Evolutionary conservation across 2,797 vertebrate genomes (phyloP).

Genomic region (Hemibagrus guttatus): DNA sequence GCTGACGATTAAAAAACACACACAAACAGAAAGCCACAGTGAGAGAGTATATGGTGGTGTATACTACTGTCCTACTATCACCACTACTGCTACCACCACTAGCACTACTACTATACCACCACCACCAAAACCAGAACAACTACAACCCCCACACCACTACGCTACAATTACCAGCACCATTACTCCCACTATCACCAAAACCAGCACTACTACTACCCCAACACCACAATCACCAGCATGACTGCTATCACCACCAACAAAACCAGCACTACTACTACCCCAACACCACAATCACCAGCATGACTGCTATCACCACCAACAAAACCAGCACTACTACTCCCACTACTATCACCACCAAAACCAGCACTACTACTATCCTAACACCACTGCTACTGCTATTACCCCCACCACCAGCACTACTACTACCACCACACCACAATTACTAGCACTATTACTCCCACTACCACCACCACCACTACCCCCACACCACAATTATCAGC

Average conservation of each 20-base stretch:
- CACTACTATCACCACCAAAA: not conserved
- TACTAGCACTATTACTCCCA: not conserved
- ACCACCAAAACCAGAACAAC: not conserved
- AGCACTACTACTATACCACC: not conserved
- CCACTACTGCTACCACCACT: too few species aligned
- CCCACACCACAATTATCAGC: too few species aligned
- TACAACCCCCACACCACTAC: not conserved
- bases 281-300: not conserved
- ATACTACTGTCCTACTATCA: not conserved
- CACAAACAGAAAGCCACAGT: not conserved
- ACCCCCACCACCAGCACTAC: not conserved
- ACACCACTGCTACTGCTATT: not conserved
- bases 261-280: not conserved
- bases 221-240: not conserved
- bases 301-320: not conserved
- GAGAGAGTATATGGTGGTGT: not conserved
- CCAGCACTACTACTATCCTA: too few species aligned
- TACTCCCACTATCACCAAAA: not conserved
- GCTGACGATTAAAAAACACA: constrained; percentile 3
- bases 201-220: too few species aligned
- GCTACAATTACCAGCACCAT: not conserved
- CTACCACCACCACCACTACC: not conserved
- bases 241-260: not conserved
- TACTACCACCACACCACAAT: not conserved
- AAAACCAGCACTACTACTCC: not conserved